phyloP scores from a whole-genome alignment of 2,888 invertebrate species.

The Blera fallax region DNA sequence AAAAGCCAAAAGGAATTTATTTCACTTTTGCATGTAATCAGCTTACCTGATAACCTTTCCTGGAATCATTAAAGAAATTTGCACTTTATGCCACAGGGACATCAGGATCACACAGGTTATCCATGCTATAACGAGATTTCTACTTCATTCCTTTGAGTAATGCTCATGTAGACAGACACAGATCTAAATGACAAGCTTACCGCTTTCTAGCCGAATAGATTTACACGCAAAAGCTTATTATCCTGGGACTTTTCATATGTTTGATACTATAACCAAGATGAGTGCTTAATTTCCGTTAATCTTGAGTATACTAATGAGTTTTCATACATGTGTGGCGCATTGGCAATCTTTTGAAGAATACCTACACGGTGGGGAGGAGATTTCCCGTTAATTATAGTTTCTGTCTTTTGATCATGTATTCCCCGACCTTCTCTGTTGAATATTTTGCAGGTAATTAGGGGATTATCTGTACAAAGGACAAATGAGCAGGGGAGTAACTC shows the following conservation, averaged over 20 bases:
- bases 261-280: neutral
- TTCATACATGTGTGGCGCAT: neutral
- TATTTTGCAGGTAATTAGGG: constrained; percentile 21
- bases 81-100: too few relatives aligned
- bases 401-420: constrained; percentile 39
- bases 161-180: neutral
- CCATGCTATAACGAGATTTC: too few relatives aligned
- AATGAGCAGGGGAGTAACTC: neutral
- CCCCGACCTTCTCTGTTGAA: constrained; percentile 6
- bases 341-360: neutral
- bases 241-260: neutral
- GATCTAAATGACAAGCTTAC: neutral
- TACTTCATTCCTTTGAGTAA: too few relatives aligned
- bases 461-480: neutral
- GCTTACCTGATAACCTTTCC: too few relatives aligned
- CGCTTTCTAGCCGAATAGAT: neutral
- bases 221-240: neutral
- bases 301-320: constrained; percentile 10
- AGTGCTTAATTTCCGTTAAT: constrained; percentile 20
- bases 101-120: too few relatives aligned
- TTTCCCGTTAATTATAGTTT: constrained; percentile 27
- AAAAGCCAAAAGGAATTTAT: too few relatives aligned
- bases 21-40: too few relatives aligned
- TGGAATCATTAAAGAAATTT: too few relatives aligned
- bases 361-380: neutral